phyloP scores from a whole-genome alignment of 2,113 vertebrate species.

The Himantopus leucocephalus region DNA sequence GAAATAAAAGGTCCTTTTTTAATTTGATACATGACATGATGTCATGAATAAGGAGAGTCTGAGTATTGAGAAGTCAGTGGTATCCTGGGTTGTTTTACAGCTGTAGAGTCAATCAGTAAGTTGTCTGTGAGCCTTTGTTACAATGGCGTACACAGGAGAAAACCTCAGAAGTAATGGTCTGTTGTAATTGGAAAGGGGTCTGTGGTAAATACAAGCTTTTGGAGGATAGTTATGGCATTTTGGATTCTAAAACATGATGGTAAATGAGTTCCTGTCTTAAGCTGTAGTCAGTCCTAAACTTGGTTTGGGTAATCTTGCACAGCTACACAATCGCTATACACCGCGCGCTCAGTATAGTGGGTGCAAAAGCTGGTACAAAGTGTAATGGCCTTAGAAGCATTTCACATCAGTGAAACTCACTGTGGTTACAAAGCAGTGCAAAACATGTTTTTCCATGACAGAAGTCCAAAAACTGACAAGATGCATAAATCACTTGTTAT shows the following conservation, averaged over 20 bases:
- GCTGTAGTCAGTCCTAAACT: not conserved
- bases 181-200: not conserved
- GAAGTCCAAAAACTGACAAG: not conserved
- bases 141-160: not conserved
- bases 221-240: not conserved
- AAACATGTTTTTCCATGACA: not conserved
- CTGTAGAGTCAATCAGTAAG: not conserved
- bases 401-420: not conserved
- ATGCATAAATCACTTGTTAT: not conserved
- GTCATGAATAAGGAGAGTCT: not conserved
- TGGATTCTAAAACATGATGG: not conserved
- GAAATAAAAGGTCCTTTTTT: slow-evolving; percentile 42
- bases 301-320: not conserved
- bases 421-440: not conserved
- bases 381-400: not conserved
- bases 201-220: not conserved
- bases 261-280: not conserved
- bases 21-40: not conserved
- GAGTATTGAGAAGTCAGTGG: not conserved
- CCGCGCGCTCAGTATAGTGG: not conserved
- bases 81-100: not conserved
- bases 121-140: not conserved
- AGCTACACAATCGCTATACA: not conserved
- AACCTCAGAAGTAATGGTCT: not conserved
- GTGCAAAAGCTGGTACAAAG: not conserved